Evolutionary conservation across 2,113 vertebrate genomes (phyloP), one percentile per base, ranked within the genome.

Genomic region (Archocentrus centrarchus): DNA sequence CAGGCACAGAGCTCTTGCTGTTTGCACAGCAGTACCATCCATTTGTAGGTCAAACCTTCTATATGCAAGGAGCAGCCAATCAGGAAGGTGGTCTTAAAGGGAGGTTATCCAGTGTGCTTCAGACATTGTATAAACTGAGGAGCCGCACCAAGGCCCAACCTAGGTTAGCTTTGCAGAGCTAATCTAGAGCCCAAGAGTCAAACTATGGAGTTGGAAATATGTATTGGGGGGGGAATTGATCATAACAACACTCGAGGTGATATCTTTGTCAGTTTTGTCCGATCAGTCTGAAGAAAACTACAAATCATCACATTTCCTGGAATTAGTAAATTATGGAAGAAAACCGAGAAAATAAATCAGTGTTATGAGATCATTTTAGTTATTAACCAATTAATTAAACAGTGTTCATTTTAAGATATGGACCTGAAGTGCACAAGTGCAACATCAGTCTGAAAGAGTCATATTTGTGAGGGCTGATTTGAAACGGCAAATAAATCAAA

Each of bases 331-430:
- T 70, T 53, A 24, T 8, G 17, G 44, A 53, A 53, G 50, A 32
- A 32, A 41, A 47, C 1, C 22, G 18, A 70, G 44, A 27, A 24
- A 68, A 68, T 0, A 27, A 44, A 47, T 68, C 0, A 68, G 39
- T 68, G 30, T 50, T 70, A 18, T 50, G 5, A 70, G 27, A 14
- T 47, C 1, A 53, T 70, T 70, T 70, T 70, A 68, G 22, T 27
- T 50, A 44, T 20, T 50, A 70, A 70, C 66, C 15, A 20, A 3
- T 24, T 70, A 50, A 18, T 70, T 30, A 30, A 70, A 18, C 6
- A 18, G 9, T n/a, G 53, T 57, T 27, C 44, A 32, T n/a, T 73
- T 13, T 8, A 53, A 32, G 47, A 2, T 73, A 73, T 53, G 17
- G 20, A 20, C 10, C 44, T 53, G 44, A 53, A 50, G 66, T 30